A percentile compares a stretch with the other conserved stretches of the same genome.
phyloP scores from a whole-genome alignment of 2,797 vertebrate genomes.

The Allobates femoralis region DNA sequence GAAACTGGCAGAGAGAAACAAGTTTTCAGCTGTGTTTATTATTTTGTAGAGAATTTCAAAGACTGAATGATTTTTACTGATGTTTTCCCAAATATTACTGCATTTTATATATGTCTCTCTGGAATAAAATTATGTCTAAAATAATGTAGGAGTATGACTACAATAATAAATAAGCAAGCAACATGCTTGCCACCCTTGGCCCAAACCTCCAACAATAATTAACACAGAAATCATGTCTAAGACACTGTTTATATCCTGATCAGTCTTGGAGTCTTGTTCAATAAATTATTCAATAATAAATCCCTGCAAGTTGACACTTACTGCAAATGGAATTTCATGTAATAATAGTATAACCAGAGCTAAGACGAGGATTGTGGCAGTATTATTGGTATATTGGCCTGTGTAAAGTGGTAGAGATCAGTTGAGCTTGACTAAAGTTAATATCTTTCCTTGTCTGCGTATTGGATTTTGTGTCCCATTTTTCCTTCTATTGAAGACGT shows the following conservation, averaged over 20 bases:
- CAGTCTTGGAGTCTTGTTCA: background rate
- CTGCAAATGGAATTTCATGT: background rate
- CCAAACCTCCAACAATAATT: background rate
- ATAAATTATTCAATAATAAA: background rate
- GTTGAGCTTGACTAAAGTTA: too few species aligned
- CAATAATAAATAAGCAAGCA: constrained; percentile 33
- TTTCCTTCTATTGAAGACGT: too few species aligned
- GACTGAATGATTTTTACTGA: constrained; percentile 20
- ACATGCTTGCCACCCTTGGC: constrained; percentile 2
- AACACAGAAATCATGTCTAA: background rate
- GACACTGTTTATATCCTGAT: background rate
- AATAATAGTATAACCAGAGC: background rate
- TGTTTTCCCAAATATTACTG: constrained; percentile 28
- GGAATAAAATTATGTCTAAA: constrained; percentile 45
- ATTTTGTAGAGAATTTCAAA: constrained; percentile 39
- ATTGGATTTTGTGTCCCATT: too few species aligned
- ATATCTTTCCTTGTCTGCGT: too few species aligned
- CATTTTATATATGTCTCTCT: constrained; percentile 36
- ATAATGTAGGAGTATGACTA: constrained; percentile 30
- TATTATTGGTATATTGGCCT: too few species aligned
- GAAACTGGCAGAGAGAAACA: constrained; percentile 63
- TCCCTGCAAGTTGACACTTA: background rate
- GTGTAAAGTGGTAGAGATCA: too few species aligned
- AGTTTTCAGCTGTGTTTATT: constrained; percentile 59
- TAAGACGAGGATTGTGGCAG: background rate